Conservation (phyloP, 2,797 vertebrate genomes). For the Epinephelus malabaricus region DNA sequence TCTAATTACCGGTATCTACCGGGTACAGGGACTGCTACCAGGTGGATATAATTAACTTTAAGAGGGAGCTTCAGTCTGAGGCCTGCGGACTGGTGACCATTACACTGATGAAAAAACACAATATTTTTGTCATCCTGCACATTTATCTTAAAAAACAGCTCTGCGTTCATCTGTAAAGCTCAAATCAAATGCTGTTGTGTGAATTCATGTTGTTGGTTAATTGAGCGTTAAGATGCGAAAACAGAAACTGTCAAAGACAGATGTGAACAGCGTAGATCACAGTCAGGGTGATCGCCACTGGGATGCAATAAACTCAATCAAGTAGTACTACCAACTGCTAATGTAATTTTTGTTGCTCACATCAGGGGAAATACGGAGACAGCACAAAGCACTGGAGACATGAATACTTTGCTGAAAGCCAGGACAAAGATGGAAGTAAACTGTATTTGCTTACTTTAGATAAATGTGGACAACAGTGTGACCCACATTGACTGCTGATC, state of each 20-base stretch:
- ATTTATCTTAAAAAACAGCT: neutral
- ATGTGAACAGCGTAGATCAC: neutral
- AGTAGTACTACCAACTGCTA: neutral
- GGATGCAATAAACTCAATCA: neutral
- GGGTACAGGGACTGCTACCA: neutral
- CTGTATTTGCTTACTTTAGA: neutral
- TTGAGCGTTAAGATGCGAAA: neutral
- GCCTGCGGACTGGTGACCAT: neutral
- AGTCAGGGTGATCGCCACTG: neutral
- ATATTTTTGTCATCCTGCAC: constrained; percentile 3
- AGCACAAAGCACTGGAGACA: neutral
- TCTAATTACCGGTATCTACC: no score
- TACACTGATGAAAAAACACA: neutral
- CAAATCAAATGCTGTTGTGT: neutral
- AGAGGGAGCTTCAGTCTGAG: neutral
- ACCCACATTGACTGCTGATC: neutral
- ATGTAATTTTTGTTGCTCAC: neutral
- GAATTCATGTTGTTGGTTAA: neutral
- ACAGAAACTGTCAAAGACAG: neutral
- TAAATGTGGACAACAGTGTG: neutral
- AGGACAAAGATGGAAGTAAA: no score
- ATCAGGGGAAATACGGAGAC: neutral
- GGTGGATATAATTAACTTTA: neutral
- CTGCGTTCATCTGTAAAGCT: neutral
- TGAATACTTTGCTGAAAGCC: neutral